A percentile compares a stretch with the other conserved stretches of the same genome.
These are phyloP conservation scores for Chlorops oryzae DNA, from an alignment of 1,140 invertebrate species.

Conservation along the genomic window DNA sequence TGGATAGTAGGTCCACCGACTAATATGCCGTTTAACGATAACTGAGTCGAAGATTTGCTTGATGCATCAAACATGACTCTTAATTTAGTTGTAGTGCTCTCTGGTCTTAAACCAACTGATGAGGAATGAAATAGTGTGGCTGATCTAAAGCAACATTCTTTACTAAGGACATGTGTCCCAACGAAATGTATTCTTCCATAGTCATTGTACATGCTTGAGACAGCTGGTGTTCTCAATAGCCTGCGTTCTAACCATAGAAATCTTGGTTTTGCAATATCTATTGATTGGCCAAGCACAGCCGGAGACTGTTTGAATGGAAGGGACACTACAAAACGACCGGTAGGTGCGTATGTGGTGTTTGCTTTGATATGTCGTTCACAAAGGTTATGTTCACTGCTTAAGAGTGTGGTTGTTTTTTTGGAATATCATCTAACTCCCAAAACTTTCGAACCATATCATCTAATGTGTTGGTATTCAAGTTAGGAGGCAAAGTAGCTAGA, in stretches of 20 bases:
- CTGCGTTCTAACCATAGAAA: slow-evolving; percentile 31
- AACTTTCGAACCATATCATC: slow-evolving; percentile 16
- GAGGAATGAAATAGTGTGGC: slow-evolving; percentile 25
- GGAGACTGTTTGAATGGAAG: slow-evolving; percentile 18
- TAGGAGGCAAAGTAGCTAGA: no score
- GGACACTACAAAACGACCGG: slow-evolving; percentile 20
- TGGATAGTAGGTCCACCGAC: slow-evolving; percentile 21
- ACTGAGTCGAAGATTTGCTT: slow-evolving; percentile 7
- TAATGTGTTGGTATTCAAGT: background rate
- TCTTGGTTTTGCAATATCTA: slow-evolving; percentile 22
- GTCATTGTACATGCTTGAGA: no score
- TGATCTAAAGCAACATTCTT: slow-evolving; percentile 38
- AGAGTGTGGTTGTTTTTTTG: no score
- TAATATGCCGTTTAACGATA: slow-evolving; percentile 19
- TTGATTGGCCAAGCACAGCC: slow-evolving; percentile 31
- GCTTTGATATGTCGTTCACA: slow-evolving; percentile 15
- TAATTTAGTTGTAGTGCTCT: slow-evolving; percentile 18
- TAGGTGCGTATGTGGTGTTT: slow-evolving; percentile 1
- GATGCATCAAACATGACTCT: slow-evolving; percentile 10
- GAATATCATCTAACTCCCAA: slow-evolving; percentile 35
- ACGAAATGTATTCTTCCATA: no score
- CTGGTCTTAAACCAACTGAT: no score
- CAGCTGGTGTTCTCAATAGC: slow-evolving; percentile 23
- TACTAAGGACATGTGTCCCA: no score
- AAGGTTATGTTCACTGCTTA: slow-evolving; percentile 17